A percentile compares a stretch with the other conserved stretches of the same genome.
Evolutionary conservation across 2,113 vertebrate genomes (phyloP).

Genomic region (Salvator merianae): DNA sequence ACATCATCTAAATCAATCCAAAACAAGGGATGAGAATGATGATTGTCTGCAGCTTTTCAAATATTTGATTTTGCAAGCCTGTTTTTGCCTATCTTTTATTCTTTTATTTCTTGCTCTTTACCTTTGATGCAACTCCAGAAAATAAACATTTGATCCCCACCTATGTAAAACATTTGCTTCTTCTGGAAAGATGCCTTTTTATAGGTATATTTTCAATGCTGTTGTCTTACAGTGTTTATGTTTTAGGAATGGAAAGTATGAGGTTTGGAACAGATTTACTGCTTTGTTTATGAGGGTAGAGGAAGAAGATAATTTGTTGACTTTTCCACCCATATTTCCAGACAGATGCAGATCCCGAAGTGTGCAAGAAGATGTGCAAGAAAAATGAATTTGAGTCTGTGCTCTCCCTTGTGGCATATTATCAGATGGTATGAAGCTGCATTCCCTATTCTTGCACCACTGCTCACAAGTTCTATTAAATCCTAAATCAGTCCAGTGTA

Average conservation of each 20-base stretch:
- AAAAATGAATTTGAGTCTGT: slow-evolving; percentile 88
- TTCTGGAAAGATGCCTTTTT: slow-evolving; percentile 9
- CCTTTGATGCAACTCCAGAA: too few species aligned
- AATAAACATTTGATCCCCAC: neutral
- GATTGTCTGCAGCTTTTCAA: neutral
- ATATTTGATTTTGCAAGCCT: neutral
- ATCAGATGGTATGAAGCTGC: slow-evolving; percentile 90
- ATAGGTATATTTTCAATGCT: neutral
- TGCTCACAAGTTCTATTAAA: neutral
- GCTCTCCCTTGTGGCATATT: slow-evolving; percentile 92
- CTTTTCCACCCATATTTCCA: slow-evolving; percentile 67
- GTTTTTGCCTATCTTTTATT: neutral
- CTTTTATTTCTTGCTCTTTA: neutral
- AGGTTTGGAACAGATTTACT: neutral
- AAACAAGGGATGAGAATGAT: neutral
- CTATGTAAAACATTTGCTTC: neutral
- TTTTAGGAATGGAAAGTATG: neutral
- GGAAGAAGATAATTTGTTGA: neutral
- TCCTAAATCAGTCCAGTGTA: neutral
- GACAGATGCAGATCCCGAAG: slow-evolving; percentile 97
- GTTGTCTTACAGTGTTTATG: neutral
- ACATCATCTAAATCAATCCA: neutral
- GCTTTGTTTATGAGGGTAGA: neutral
- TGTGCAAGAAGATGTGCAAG: slow-evolving; percentile 97
- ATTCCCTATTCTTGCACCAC: neutral